These are phyloP conservation scores for Heliangelus exortis DNA, from an alignment of 2,797 vertebrate genomes.

Conservation along the genomic window DNA sequence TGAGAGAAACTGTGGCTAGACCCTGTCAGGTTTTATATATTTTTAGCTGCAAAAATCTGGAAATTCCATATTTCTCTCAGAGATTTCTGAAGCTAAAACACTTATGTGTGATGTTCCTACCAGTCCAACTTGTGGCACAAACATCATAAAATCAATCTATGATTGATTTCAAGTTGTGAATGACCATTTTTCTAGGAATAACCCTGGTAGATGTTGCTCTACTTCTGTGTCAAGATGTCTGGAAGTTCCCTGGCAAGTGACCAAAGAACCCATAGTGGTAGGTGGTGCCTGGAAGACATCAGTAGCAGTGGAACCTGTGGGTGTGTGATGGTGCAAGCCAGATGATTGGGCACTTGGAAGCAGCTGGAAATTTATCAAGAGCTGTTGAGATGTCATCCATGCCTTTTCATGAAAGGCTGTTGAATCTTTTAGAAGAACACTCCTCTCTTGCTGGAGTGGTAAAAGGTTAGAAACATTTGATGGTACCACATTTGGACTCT, in stretches of 20 bases:
- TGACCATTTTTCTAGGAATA: neutral
- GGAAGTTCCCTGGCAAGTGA: neutral
- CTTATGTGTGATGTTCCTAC: accelerated
- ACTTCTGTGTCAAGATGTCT: accelerated
- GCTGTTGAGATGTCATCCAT: neutral
- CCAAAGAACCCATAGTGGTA: neutral
- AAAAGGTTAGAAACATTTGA: neutral
- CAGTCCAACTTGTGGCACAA: neutral
- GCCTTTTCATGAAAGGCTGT: neutral
- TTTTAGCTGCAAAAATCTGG: neutral
- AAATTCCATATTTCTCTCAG: neutral
- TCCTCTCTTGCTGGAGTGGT: neutral
- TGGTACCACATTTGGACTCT: neutral
- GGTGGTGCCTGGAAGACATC: neutral
- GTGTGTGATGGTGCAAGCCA: neutral
- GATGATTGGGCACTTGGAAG: neutral
- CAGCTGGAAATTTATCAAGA: neutral
- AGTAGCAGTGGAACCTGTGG: neutral
- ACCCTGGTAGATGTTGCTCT: neutral
- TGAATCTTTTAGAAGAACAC: neutral
- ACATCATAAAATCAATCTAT: neutral
- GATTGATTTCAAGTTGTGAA: neutral
- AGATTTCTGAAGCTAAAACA: neutral
- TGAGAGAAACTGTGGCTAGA: neutral
- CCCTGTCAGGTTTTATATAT: neutral